These are phyloP conservation scores for Furcifer pardalis DNA, from an alignment of 2,797 vertebrate species.

Conservation along the genomic window DNA sequence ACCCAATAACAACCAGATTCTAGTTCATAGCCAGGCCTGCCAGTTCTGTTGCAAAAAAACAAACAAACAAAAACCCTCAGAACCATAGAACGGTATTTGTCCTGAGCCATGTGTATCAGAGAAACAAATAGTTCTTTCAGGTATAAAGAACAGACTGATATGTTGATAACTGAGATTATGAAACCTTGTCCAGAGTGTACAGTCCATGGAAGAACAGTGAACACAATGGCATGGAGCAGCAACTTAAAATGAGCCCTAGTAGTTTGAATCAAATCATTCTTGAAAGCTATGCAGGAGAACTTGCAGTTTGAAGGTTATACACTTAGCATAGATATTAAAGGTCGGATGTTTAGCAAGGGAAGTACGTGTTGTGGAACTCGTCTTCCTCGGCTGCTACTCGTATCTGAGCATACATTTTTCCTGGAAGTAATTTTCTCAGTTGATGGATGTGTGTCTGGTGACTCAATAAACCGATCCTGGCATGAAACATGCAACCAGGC, in stretches of 20 bases:
- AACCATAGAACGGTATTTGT: neutral
- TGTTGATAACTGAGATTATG: neutral
- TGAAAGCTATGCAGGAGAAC: neutral
- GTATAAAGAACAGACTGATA: neutral
- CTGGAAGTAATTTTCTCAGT: too few relatives aligned
- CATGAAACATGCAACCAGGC: too few relatives aligned
- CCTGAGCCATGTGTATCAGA: neutral
- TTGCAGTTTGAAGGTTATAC: neutral
- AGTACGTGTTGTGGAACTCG: too few relatives aligned
- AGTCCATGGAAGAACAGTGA: neutral
- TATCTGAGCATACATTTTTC: too few relatives aligned
- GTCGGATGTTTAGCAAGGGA: neutral
- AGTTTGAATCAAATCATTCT: neutral
- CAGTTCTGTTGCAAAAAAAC: neutral
- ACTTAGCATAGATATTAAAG: neutral
- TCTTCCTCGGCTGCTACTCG: too few relatives aligned
- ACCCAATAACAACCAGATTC: neutral
- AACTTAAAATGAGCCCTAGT: neutral
- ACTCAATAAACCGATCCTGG: too few relatives aligned
- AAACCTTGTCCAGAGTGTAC: neutral
- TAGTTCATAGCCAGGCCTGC: neutral
- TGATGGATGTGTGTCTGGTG: too few relatives aligned
- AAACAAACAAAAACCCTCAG: too few relatives aligned
- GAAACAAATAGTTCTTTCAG: neutral
- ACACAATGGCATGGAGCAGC: neutral